Evolutionary conservation across 2,797 vertebrate species (phyloP).

Genomic region (Pyrrhura leucotis): DNA sequence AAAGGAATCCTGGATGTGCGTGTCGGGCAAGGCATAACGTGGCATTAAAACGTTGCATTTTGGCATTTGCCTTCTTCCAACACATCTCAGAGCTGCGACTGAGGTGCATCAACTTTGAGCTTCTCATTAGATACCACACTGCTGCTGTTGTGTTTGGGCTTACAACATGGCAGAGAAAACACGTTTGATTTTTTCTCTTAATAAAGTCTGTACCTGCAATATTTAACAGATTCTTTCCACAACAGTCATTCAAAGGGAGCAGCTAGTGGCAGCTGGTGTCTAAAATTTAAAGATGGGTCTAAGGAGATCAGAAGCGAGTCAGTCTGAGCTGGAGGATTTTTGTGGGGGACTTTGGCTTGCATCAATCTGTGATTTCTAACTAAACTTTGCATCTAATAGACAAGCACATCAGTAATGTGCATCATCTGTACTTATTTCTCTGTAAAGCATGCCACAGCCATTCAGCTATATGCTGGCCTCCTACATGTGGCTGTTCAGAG

Average conservation of each 20-base stretch:
- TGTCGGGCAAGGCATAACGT: not conserved
- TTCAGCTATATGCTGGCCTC: not conserved
- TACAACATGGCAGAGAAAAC: not conserved
- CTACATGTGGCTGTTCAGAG: not conserved
- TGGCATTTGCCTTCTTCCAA: not conserved
- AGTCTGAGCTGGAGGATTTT: not conserved
- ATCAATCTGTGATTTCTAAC: not conserved
- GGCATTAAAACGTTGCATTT: not conserved
- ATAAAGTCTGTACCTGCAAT: conserved; percentile 39
- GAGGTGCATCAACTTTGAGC: not conserved
- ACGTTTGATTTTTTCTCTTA: conserved; percentile 6
- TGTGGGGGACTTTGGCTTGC: not conserved
- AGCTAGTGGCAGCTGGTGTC: not conserved
- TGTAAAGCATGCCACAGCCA: not conserved
- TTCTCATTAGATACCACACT: not conserved
- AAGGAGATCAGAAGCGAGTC: not conserved
- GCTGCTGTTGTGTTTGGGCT: not conserved
- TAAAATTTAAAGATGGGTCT: not conserved
- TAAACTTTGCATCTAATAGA: not conserved
- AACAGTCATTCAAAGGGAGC: conserved; percentile 20
- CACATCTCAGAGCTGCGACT: not conserved
- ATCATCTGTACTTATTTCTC: not conserved
- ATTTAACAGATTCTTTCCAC: conserved; percentile 27
- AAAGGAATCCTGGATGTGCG: not conserved
- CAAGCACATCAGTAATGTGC: not conserved